Evolutionary conservation across 2,797 vertebrate genomes (phyloP).

Genomic region (Graptemys geographica): DNA sequence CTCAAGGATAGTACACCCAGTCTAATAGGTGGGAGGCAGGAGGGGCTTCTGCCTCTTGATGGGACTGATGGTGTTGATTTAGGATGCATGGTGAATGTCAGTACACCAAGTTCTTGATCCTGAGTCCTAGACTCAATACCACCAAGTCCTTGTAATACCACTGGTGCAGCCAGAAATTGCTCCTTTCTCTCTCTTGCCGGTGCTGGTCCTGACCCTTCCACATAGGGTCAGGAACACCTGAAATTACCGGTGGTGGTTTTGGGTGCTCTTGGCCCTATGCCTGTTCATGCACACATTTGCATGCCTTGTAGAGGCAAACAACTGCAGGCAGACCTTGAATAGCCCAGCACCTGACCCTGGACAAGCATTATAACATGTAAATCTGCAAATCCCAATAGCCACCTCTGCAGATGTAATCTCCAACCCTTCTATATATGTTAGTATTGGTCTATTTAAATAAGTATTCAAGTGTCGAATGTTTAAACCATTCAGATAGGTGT

Average conservation of each 20-base stretch:
- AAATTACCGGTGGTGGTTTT: not conserved
- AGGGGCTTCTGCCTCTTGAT: too few relatives aligned
- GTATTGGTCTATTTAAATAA: not conserved
- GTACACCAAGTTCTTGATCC: too few relatives aligned
- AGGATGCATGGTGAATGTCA: too few relatives aligned
- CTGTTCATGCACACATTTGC: not conserved
- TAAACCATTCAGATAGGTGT: not conserved
- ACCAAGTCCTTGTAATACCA: too few relatives aligned
- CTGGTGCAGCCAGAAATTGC: not conserved
- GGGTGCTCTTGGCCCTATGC: not conserved
- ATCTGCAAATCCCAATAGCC: not conserved
- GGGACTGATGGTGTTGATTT: too few relatives aligned
- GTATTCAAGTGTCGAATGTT: not conserved
- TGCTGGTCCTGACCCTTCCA: not conserved
- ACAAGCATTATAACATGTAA: not conserved
- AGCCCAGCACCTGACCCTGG: not conserved
- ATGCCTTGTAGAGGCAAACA: fast-evolving
- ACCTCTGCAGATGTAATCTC: not conserved
- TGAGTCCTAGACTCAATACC: too few relatives aligned
- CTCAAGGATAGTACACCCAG: too few relatives aligned
- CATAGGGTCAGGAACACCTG: not conserved
- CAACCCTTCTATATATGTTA: not conserved
- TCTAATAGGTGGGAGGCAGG: too few relatives aligned
- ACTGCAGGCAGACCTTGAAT: not conserved
- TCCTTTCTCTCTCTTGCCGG: not conserved